phyloP scores from a whole-genome alignment of 2,113 vertebrate species.

The Brachyhypopomus occidentalis region DNA sequence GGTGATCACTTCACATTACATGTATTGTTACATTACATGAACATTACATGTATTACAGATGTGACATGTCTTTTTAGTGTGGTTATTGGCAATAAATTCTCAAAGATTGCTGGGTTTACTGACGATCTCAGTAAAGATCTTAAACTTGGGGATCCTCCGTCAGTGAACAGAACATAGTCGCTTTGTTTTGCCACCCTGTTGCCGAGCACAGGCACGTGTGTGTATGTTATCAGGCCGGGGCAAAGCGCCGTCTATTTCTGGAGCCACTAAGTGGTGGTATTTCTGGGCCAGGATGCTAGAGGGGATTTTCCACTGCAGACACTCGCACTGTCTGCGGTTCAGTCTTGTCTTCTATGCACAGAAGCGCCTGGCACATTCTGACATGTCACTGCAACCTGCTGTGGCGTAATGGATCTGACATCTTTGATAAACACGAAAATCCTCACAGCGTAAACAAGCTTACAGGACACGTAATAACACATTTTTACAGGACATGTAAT shows the following conservation, averaged over 20 bases:
- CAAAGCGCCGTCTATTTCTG: conserved; percentile 70
- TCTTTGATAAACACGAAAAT: conserved; percentile 1
- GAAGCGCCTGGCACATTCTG: neutral
- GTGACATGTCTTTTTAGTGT: too few species aligned
- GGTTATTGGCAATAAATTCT: too few species aligned
- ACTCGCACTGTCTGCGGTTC: neutral
- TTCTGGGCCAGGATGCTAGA: conserved; percentile 62
- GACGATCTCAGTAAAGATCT: neutral
- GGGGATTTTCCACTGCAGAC: conserved; percentile 64
- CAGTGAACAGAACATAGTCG: conserved; percentile 4
- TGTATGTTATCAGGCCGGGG: conserved; percentile 63
- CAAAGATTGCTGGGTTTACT: too few species aligned
- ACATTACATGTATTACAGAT: too few species aligned
- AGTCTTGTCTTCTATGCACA: neutral
- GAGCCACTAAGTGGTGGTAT: conserved; percentile 69
- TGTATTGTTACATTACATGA: too few species aligned
- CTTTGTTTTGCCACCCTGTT: conserved; percentile 27
- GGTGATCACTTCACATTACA: too few species aligned
- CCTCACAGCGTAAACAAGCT: neutral
- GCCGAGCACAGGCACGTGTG: conserved; percentile 52
- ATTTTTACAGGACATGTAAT: neutral
- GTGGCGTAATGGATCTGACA: neutral
- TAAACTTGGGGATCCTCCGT: neutral
- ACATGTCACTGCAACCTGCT: neutral
- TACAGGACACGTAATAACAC: neutral